Evolutionary conservation across 2,113 vertebrate genomes (phyloP).

Genomic region (Phoxinus phoxinus): DNA sequence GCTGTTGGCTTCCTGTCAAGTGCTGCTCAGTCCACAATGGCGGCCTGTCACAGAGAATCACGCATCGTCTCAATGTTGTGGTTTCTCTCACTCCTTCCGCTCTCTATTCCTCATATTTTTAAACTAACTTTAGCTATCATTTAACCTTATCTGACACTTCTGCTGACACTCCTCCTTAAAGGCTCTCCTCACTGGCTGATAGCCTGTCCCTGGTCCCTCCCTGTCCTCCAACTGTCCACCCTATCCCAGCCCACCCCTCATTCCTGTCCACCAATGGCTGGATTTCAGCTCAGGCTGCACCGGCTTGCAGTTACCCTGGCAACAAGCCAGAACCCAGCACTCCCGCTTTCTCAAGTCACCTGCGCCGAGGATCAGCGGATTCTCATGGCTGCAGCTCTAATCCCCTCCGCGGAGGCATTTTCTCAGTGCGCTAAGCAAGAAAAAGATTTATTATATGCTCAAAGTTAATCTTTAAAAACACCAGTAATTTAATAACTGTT

Average conservation of each 20-base stretch:
- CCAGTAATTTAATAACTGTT: background rate
- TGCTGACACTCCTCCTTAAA: slow-evolving; percentile 51
- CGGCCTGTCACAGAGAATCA: slow-evolving; percentile 52
- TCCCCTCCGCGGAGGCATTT: slow-evolving; percentile 38
- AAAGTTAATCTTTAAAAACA: background rate
- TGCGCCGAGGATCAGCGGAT: slow-evolving; percentile 61
- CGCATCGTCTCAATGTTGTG: slow-evolving; percentile 3
- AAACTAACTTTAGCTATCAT: slow-evolving; percentile 28
- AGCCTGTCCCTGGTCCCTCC: slow-evolving; percentile 57
- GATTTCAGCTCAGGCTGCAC: slow-evolving; percentile 57
- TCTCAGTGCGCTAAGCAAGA: slow-evolving; percentile 4
- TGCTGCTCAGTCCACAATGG: slow-evolving; percentile 22
- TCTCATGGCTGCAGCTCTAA: slow-evolving; percentile 32
- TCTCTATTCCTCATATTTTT: slow-evolving; percentile 35
- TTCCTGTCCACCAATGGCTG: slow-evolving; percentile 67
- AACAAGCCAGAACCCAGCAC: slow-evolving; percentile 74
- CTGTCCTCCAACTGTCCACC: slow-evolving; percentile 52
- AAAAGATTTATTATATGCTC: background rate
- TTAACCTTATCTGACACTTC: slow-evolving; percentile 51
- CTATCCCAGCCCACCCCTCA: slow-evolving; percentile 62
- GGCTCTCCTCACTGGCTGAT: slow-evolving; percentile 56
- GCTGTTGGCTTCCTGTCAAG: slow-evolving; percentile 43
- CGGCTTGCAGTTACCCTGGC: slow-evolving; percentile 77
- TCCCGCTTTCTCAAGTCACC: slow-evolving; percentile 59
- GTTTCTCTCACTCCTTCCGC: slow-evolving; percentile 21